Percentiles rank a stretch among this genome's conserved stretches.
Conservation (phyloP, 2,113 vertebrate species). For the Anseranas semipalmata region DNA sequence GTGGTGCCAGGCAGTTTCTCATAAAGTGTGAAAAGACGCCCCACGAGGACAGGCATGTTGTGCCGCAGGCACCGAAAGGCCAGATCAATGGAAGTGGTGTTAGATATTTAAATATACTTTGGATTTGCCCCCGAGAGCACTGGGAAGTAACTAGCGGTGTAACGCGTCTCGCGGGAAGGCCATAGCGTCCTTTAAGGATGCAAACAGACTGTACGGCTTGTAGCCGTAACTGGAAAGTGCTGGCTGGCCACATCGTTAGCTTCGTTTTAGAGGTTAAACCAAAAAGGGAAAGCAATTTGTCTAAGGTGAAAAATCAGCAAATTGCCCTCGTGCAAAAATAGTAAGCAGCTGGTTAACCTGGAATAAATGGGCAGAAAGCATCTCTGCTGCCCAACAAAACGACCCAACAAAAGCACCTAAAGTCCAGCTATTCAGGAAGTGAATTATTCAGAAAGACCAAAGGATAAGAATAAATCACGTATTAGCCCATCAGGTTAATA, state of each 20-base stretch:
- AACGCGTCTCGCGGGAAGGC: background rate
- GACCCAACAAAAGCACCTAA: background rate
- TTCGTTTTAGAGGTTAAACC: background rate
- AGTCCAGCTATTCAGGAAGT: conserved; percentile 31
- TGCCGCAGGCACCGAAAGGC: background rate
- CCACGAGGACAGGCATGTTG: background rate
- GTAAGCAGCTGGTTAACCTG: conserved; percentile 2
- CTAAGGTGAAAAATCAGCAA: background rate
- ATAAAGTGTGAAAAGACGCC: background rate
- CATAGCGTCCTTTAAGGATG: background rate
- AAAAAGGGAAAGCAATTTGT: background rate
- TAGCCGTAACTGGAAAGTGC: background rate
- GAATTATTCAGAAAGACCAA: conserved; percentile 47
- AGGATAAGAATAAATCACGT: conserved; percentile 46
- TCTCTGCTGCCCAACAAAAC: background rate
- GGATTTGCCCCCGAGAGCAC: background rate
- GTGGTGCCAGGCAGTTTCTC: background rate
- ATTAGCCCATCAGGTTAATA: conserved; percentile 65
- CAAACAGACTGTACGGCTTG: background rate
- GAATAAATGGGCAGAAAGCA: background rate
- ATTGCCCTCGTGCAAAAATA: background rate
- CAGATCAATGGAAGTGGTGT: background rate
- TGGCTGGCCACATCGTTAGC: background rate
- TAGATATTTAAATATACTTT: background rate
- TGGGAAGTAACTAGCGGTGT: background rate